Base-by-base conservation (phyloP, 2,888 invertebrate genomes). In the Stramonita haemastoma region DNA sequence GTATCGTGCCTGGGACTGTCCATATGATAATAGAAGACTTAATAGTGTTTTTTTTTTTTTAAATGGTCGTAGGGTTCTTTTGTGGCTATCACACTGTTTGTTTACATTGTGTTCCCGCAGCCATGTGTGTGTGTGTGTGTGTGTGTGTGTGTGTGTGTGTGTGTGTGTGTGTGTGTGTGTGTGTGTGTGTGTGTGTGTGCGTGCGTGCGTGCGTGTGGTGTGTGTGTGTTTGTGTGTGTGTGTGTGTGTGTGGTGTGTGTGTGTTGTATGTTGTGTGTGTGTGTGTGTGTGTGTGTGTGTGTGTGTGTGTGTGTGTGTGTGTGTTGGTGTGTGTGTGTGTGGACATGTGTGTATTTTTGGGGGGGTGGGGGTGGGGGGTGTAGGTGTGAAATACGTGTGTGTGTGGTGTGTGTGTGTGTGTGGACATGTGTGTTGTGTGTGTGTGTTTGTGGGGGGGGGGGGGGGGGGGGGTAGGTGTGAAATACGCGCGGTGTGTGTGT, bases 191-290 rank as follows among this genome's bases (percentile, higher is more conserved):
- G 73, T n/a, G 46, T 46, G 46, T 73, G 73, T 73, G 73, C n/a
- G 73, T 73, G 73, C n/a, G 73, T 73, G 73, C n/a, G 73, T 73
- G 73, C n/a, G 73, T 73, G 73, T 73, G 73, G 73, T 73, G 73
- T 73, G 73, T 73, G 73, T 73, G 73, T 29, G 73, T 73, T n/a
- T 29, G 85, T 26, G 56, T 29, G 56, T 29, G 57, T 17, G 57
- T 29, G 56, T 22, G 46, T 73, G 73, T 73, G 73, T 73, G 73
- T 73, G 73, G 73, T 73, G 73, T 73, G 73, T 4, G 29, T n/a
- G n/a, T 73, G n/a, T n/a, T n/a, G n/a, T n/a, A n/a, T n/a, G 46
- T 46, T 73, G 73, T 73, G 73, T 73, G 73, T 73, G 73, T 73
- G 73, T 73, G 73, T 73, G 73, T 4, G 29, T n/a, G n/a, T 73